Evolutionary conservation across 2,113 vertebrate genomes (phyloP).

Genomic region (Cranoglanis bouderius): DNA sequence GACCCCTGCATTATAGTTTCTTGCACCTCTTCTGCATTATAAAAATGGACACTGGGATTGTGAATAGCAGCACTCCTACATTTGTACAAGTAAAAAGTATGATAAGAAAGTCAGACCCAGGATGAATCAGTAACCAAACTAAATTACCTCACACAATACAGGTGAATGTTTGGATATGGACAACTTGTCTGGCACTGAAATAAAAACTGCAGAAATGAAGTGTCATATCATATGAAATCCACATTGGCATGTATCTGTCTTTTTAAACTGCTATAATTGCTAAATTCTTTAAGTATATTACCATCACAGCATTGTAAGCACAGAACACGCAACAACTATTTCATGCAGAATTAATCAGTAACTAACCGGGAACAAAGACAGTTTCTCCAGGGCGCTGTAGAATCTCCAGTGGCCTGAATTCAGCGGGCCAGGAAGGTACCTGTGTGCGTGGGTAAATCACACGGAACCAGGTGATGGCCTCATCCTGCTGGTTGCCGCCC

Average conservation of each 20-base stretch:
- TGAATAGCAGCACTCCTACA: not conserved
- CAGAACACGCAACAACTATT: not conserved
- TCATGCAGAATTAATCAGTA: not conserved
- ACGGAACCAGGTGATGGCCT: constrained; percentile 97
- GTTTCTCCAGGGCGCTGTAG: constrained; percentile 94
- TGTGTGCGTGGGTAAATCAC: constrained; percentile 91
- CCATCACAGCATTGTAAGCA: not conserved
- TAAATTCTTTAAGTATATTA: not conserved
- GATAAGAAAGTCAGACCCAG: not conserved
- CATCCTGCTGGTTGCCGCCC: constrained; percentile 97
- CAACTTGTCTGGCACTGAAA: not conserved
- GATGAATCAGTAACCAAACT: not conserved
- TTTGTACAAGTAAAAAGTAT: not conserved
- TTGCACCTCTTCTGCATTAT: not conserved
- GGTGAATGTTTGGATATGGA: not conserved
- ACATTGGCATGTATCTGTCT: not conserved
- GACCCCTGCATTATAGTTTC: not conserved
- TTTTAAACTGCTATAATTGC: not conserved
- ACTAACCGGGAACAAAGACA: constrained; percentile 94
- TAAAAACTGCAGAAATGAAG: not conserved
- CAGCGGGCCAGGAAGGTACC: constrained; percentile 87
- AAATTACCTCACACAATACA: not conserved
- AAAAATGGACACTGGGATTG: too few species aligned
- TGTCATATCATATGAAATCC: not conserved
- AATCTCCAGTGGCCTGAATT: constrained; percentile 93